These are phyloP conservation scores for Jacana jacana DNA, from an alignment of 2,113 vertebrate species.

Conservation along the genomic window DNA sequence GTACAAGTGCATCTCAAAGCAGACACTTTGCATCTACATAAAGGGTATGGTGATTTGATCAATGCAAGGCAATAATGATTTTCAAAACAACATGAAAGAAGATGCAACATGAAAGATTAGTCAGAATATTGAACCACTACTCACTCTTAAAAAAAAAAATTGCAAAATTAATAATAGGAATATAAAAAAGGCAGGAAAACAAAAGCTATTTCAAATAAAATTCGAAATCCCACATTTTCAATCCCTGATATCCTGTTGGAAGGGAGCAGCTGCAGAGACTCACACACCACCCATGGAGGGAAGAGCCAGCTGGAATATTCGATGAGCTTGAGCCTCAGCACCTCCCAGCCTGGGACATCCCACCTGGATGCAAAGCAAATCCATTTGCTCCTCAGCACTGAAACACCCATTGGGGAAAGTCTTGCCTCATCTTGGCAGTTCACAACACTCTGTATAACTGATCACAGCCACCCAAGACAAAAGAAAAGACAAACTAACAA, in stretches of 20 bases:
- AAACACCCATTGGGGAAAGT: accelerated
- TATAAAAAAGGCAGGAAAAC: not conserved
- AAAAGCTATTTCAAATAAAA: not conserved
- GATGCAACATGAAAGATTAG: not conserved
- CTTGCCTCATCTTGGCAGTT: not conserved
- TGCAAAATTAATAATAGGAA: not conserved
- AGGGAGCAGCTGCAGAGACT: accelerated
- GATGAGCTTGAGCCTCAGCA: not conserved
- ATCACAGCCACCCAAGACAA: accelerated
- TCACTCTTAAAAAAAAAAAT: not conserved
- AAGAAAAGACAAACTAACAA: not conserved
- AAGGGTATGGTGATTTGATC: not conserved
- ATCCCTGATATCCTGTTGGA: not conserved
- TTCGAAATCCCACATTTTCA: not conserved
- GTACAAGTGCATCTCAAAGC: not conserved
- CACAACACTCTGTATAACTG: not conserved
- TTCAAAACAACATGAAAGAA: not conserved
- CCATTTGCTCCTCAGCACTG: not conserved
- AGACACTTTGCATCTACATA: not conserved
- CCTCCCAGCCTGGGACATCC: not conserved
- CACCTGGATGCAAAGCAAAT: not conserved
- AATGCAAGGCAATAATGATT: not conserved
- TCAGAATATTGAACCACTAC: not conserved
- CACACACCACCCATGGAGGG: accelerated
- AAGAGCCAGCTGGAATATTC: not conserved